Evolutionary conservation across 2,888 invertebrate species (phyloP).

Genomic region (Argynnis bischoffii): DNA sequence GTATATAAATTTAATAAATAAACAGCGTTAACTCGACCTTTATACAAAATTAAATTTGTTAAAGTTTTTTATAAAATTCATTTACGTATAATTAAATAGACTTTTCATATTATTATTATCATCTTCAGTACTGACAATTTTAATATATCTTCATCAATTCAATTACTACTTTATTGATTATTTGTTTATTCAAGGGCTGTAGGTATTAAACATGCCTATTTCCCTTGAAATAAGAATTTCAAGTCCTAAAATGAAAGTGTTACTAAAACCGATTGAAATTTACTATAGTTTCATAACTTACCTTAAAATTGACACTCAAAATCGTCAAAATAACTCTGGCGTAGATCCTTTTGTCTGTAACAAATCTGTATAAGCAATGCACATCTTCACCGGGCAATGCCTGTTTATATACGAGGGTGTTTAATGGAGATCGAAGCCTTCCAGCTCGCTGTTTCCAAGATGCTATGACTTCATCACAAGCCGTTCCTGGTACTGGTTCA

Average conservation of each 20-base stretch:
- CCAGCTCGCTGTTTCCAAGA: slow-evolving; percentile 92
- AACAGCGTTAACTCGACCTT: slow-evolving; percentile 19
- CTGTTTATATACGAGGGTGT: slow-evolving; percentile 93
- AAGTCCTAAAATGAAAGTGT: background rate
- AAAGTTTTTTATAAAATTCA: slow-evolving; percentile 7
- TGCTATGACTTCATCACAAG: slow-evolving; percentile 93
- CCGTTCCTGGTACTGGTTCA: slow-evolving; percentile 89
- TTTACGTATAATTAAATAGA: background rate
- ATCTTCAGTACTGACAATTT: too few species aligned
- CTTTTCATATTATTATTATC: background rate
- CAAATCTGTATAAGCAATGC: slow-evolving; percentile 91
- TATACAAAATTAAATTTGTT: slow-evolving; percentile 19
- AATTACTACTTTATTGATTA: background rate
- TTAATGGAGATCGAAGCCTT: slow-evolving; percentile 90
- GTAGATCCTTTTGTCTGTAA: slow-evolving; percentile 91
- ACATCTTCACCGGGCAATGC: slow-evolving; percentile 88
- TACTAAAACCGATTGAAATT: background rate
- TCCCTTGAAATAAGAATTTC: too few species aligned
- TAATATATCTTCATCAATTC: background rate
- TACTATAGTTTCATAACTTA: slow-evolving; percentile 43
- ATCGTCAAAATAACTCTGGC: slow-evolving; percentile 91
- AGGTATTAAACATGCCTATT: too few species aligned
- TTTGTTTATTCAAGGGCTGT: too few species aligned
- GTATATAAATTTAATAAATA: slow-evolving; percentile 27
- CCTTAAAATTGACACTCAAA: slow-evolving; percentile 91